A percentile compares a stretch with the other conserved stretches of the same genome.
phyloP scores from a whole-genome alignment of 2,797 vertebrate genomes.

The Sebastes itinus region DNA sequence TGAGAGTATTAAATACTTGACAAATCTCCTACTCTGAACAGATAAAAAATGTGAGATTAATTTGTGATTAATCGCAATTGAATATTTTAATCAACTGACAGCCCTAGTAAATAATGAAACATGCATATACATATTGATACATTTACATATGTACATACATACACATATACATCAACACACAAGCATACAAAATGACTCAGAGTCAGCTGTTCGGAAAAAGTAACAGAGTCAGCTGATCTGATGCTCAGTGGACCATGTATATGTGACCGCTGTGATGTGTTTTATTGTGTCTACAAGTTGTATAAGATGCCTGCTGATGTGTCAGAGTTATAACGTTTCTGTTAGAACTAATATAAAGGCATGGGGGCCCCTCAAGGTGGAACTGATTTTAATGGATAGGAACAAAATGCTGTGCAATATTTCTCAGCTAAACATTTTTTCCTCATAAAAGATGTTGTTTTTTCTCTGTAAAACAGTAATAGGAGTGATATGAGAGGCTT shows the following conservation, averaged over 20 bases:
- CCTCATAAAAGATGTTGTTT: neutral
- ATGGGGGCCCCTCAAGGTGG: neutral
- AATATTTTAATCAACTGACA: no score
- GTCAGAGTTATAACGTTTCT: neutral
- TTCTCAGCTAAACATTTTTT: neutral
- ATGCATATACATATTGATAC: no score
- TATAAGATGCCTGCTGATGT: neutral
- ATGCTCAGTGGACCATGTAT: neutral
- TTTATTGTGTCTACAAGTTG: neutral
- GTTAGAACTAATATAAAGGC: neutral
- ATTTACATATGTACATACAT: no score
- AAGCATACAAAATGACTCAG: no score
- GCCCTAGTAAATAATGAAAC: no score
- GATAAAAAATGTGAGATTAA: no score
- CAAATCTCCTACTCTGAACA: no score
- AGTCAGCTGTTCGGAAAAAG: no score
- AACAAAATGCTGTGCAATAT: neutral
- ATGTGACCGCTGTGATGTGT: neutral
- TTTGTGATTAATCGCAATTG: no score
- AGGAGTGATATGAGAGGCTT: neutral
- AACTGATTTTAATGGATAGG: neutral
- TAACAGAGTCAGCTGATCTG: no score
- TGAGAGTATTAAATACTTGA: no score
- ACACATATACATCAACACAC: no score
- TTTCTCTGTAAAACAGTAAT: neutral